phyloP scores from a whole-genome alignment of 2,888 invertebrate species.

The Aphidius colemani region DNA sequence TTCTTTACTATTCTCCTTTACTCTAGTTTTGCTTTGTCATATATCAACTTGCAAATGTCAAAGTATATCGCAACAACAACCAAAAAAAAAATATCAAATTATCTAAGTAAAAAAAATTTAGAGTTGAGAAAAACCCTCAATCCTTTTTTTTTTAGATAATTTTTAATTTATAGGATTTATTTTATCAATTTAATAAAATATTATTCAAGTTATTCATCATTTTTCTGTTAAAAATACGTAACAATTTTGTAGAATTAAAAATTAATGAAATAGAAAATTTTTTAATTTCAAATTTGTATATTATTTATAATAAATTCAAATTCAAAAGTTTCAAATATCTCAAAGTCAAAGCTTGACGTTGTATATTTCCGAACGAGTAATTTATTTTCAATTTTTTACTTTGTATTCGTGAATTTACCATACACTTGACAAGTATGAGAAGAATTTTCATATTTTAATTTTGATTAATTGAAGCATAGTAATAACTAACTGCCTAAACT shows the following conservation, averaged over 20 bases:
- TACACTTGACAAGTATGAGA: constrained; percentile 21
- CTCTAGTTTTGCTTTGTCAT: constrained; percentile 5
- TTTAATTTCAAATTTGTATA: too few species aligned
- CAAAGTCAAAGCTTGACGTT: constrained; percentile 28
- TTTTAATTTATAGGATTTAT: too few species aligned
- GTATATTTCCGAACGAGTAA: constrained; percentile 36
- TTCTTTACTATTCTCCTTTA: constrained; percentile 1
- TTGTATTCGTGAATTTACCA: constrained; percentile 42
- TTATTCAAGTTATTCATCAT: too few species aligned
- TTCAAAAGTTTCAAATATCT: constrained; percentile 31
- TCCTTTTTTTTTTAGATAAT: too few species aligned
- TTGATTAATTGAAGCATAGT: constrained; percentile 30
- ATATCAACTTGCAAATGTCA: too few species aligned
- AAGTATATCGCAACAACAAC: too few species aligned
- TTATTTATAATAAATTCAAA: too few species aligned
- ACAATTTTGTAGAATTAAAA: too few species aligned
- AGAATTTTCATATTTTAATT: constrained; percentile 3
- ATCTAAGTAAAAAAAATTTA: not conserved
- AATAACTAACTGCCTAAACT: constrained; percentile 6
- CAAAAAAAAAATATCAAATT: constrained; percentile 1
- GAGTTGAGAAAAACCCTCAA: too few species aligned
- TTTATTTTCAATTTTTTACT: constrained; percentile 47
- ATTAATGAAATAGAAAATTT: too few species aligned
- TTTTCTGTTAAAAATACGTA: too few species aligned
- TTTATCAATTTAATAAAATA: too few species aligned